Evolutionary conservation across 2,888 invertebrate species (phyloP).

Genomic region (Mongoloraphidia duomilia): DNA sequence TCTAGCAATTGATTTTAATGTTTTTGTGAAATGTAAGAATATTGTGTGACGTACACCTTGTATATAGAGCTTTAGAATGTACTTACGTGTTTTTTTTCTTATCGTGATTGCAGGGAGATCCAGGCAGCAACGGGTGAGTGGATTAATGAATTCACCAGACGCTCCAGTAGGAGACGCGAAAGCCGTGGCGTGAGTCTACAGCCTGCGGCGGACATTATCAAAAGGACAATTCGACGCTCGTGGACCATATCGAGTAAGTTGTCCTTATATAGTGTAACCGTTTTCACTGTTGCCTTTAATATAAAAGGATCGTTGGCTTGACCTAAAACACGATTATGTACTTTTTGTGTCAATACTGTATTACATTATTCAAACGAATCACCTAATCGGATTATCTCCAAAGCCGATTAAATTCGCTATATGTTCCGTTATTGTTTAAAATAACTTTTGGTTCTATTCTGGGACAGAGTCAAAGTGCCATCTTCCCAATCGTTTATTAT

Average conservation of each 20-base stretch:
- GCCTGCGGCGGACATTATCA: slow-evolving; percentile 47
- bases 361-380: neutral
- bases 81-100: too few relatives aligned
- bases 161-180: slow-evolving; percentile 37
- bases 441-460: too few relatives aligned
- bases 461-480: too few relatives aligned
- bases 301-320: neutral
- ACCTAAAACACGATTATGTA: neutral
- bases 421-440: too few relatives aligned
- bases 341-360: neutral
- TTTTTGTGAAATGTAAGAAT: too few relatives aligned
- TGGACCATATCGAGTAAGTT: slow-evolving; percentile 58
- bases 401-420: neutral
- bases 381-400: neutral
- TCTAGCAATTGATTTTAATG: too few relatives aligned
- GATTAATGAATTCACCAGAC: slow-evolving; percentile 45
- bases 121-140: slow-evolving; percentile 53
- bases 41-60: too few relatives aligned
- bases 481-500: too few relatives aligned
- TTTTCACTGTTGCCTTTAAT: neutral
- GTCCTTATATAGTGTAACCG: neutral
- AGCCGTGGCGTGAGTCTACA: slow-evolving; percentile 19
- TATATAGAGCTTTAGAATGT: too few relatives aligned
- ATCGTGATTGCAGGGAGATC: slow-evolving; percentile 43
- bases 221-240: slow-evolving; percentile 49